These are phyloP conservation scores for Keiferia lycopersicella DNA, from an alignment of 2,888 invertebrate genomes.

Conservation along the genomic window DNA sequence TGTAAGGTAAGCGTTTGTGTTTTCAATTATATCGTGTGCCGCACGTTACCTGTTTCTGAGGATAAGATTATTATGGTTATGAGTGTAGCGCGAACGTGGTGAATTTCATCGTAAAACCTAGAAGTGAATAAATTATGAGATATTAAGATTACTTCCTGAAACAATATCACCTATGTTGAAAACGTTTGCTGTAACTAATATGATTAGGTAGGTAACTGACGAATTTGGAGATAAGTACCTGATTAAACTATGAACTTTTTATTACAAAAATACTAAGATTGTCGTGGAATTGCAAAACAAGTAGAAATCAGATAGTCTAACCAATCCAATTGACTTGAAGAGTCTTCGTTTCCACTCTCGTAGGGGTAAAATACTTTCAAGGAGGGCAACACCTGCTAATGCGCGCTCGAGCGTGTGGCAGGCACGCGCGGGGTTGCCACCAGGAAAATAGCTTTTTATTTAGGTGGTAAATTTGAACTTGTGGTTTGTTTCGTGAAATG, in stretches of 20 bases:
- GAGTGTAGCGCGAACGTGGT: neutral
- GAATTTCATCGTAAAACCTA: neutral
- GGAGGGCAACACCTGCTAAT: slow-evolving; percentile 13
- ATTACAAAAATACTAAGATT: neutral
- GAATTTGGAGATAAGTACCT: no score
- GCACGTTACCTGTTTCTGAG: neutral
- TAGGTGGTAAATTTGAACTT: slow-evolving; percentile 11
- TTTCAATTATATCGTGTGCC: slow-evolving; percentile 4
- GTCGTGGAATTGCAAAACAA: neutral
- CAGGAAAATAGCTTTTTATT: slow-evolving; percentile 11
- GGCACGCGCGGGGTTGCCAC: slow-evolving; percentile 20
- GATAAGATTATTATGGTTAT: slow-evolving; percentile 4
- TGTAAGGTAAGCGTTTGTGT: slow-evolving; percentile 9
- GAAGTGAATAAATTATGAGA: neutral
- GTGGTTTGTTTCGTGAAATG: slow-evolving; percentile 12
- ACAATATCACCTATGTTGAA: neutral
- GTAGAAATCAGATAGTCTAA: neutral
- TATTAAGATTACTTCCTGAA: neutral
- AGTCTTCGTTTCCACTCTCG: slow-evolving; percentile 4
- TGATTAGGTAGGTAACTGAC: no score
- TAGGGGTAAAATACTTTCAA: slow-evolving; percentile 13
- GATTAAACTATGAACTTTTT: neutral
- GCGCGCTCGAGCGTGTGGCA: slow-evolving; percentile 21
- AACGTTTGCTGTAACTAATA: no score
- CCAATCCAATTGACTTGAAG: slow-evolving; percentile 6